Evolutionary conservation across 2,797 vertebrate species (phyloP).

Genomic region (Trichosurus vulpecula): DNA sequence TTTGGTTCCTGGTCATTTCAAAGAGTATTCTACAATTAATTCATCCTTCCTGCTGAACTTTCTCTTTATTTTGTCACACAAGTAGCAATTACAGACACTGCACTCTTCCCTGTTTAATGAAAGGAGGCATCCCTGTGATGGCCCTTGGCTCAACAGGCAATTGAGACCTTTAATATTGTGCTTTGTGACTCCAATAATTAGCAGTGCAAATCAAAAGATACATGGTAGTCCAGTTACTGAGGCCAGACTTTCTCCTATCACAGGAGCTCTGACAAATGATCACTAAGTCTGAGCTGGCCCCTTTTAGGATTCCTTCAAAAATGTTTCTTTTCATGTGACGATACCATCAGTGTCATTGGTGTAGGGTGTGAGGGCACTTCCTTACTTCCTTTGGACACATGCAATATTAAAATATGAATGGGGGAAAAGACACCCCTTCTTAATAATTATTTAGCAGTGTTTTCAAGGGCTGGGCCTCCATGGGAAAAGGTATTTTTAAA

Average conservation of each 20-base stretch:
- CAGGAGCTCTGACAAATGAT: constrained; percentile 14
- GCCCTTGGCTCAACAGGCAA: constrained; percentile 62
- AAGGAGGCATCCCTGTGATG: constrained; percentile 71
- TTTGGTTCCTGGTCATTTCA: background rate
- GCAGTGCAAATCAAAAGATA: constrained; percentile 53
- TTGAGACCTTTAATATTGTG: constrained; percentile 70
- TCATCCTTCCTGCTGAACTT: background rate
- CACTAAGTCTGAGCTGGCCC: constrained; percentile 61
- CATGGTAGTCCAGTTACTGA: background rate
- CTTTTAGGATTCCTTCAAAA: constrained; percentile 24
- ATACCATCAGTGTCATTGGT: background rate
- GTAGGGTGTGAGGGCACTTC: background rate
- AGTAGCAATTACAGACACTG: constrained; percentile 66
- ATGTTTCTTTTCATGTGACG: background rate
- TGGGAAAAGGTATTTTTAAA: background rate
- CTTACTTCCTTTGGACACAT: background rate
- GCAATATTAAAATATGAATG: background rate
- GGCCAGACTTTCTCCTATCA: constrained; percentile 60
- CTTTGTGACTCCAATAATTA: constrained; percentile 75
- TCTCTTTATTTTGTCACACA: constrained; percentile 60
- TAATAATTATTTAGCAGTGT: background rate
- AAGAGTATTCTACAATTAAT: background rate
- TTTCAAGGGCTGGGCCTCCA: background rate
- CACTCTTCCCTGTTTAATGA: constrained; percentile 76
- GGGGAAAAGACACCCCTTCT: background rate